These are phyloP conservation scores for Pollenia labialis DNA, from an alignment of 2,888 invertebrate genomes.

Conservation along the genomic window DNA sequence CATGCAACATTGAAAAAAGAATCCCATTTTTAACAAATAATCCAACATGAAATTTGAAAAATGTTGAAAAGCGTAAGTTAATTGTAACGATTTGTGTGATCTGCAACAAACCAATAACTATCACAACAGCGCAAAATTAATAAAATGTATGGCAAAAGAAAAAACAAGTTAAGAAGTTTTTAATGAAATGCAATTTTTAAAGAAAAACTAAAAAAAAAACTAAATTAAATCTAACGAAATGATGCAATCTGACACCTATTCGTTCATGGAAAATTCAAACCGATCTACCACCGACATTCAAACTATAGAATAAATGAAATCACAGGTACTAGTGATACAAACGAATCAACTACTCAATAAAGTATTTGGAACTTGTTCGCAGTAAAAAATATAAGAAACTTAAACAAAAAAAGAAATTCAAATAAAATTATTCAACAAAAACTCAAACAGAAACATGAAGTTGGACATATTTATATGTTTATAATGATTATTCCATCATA, in stretches of 20 bases:
- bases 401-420: constrained; percentile 1
- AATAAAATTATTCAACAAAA: constrained; percentile 6
- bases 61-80: constrained; percentile 27
- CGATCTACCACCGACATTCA: not conserved
- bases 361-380: constrained; percentile 29
- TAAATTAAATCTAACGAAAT: constrained; percentile 2
- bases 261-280: not conserved
- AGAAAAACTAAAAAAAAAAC: not conserved
- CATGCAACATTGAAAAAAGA: not conserved
- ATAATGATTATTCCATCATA: constrained; percentile 42
- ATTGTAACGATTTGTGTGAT: constrained; percentile 37
- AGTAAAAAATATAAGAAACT: not conserved
- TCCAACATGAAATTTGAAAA: constrained; percentile 21
- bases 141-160: not conserved
- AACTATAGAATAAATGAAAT: not conserved
- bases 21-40: constrained; percentile 12
- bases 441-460: not conserved
- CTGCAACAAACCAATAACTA: not conserved
- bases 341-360: not conserved
- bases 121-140: not conserved
- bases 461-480: constrained; percentile 38
- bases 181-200: constrained; percentile 5
- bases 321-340: not conserved
- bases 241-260: constrained; percentile 45
- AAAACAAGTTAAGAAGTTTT: not conserved